phyloP scores from a whole-genome alignment of 2,888 invertebrate species.

The Calephelis perditalis region DNA sequence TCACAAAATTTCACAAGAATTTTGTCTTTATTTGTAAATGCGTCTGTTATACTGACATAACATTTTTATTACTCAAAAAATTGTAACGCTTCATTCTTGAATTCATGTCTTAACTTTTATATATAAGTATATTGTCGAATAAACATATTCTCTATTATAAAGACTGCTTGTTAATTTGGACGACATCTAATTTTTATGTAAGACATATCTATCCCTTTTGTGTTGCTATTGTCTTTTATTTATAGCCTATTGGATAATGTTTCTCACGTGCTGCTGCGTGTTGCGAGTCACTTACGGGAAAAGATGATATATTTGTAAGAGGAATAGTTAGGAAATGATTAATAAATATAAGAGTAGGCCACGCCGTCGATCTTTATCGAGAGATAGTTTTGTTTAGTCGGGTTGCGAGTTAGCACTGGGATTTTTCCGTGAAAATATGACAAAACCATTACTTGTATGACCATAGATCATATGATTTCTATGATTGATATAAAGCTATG shows the following conservation, averaged over 20 bases:
- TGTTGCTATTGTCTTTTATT: conserved; percentile 20
- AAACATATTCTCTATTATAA: too few relatives aligned
- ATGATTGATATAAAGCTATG: background rate
- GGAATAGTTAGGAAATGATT: conserved; percentile 9
- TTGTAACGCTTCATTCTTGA: too few relatives aligned
- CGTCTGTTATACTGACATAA: too few relatives aligned
- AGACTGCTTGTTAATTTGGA: conserved; percentile 16
- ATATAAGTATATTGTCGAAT: too few relatives aligned
- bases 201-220: conserved; percentile 23
- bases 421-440: background rate
- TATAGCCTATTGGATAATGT: conserved; percentile 2
- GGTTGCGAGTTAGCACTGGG: background rate
- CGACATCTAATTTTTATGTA: conserved; percentile 22
- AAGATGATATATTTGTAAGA: conserved; percentile 13
- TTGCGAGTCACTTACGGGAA: conserved; percentile 7
- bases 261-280: conserved; percentile 1
- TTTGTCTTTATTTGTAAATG: too few relatives aligned
- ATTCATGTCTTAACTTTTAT: too few relatives aligned
- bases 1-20: too few relatives aligned
- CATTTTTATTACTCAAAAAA: too few relatives aligned
- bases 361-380: background rate
- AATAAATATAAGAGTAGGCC: conserved; percentile 1
- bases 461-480: background rate
- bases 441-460: background rate
- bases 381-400: conserved; percentile 1